A percentile compares a stretch with the other conserved stretches of the same genome.
These are phyloP conservation scores for Ceratoteleas bidentatus DNA, from an alignment of 1,140 invertebrate genomes.

Conservation along the genomic window DNA sequence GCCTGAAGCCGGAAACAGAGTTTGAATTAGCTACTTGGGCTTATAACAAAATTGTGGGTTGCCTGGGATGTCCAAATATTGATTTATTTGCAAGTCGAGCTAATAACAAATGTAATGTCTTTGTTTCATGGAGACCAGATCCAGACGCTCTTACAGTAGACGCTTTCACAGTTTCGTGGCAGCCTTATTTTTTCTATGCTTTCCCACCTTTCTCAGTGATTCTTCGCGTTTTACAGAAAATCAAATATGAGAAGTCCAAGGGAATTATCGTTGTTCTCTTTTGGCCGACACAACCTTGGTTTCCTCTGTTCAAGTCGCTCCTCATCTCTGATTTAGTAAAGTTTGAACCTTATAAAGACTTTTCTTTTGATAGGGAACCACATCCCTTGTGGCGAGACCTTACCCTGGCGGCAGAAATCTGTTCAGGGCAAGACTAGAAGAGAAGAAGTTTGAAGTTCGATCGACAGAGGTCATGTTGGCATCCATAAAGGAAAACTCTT, in stretches of 20 bases:
- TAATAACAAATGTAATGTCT: slow-evolving; percentile 1
- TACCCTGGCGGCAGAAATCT: slow-evolving; percentile 12
- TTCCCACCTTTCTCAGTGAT: slow-evolving; percentile 45
- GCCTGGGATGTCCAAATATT: neutral
- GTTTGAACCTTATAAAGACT: slow-evolving; percentile 12
- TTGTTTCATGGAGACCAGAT: slow-evolving; percentile 38
- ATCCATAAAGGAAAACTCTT: neutral
- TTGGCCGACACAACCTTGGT: slow-evolving; percentile 43
- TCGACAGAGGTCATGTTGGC: neutral
- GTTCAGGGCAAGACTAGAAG: neutral
- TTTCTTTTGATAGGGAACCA: slow-evolving; percentile 10
- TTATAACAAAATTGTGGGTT: neutral
- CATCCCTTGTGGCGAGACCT: slow-evolving; percentile 1
- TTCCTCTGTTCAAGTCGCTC: slow-evolving; percentile 24
- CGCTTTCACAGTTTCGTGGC: slow-evolving; percentile 54
- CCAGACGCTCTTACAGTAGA: slow-evolving; percentile 45
- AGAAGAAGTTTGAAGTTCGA: neutral
- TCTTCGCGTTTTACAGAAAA: slow-evolving; percentile 15
- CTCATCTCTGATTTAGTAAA: slow-evolving; percentile 3
- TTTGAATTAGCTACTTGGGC: neutral
- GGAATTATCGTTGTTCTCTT: slow-evolving; percentile 28
- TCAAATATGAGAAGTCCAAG: slow-evolving; percentile 12
- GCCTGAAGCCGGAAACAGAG: neutral
- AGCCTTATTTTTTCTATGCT: slow-evolving; percentile 21
- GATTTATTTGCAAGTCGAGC: neutral